Percentiles rank a stretch among this genome's conserved stretches.
phyloP scores from a whole-genome alignment of 2,113 vertebrate species.

The Elgaria multicarinata region DNA sequence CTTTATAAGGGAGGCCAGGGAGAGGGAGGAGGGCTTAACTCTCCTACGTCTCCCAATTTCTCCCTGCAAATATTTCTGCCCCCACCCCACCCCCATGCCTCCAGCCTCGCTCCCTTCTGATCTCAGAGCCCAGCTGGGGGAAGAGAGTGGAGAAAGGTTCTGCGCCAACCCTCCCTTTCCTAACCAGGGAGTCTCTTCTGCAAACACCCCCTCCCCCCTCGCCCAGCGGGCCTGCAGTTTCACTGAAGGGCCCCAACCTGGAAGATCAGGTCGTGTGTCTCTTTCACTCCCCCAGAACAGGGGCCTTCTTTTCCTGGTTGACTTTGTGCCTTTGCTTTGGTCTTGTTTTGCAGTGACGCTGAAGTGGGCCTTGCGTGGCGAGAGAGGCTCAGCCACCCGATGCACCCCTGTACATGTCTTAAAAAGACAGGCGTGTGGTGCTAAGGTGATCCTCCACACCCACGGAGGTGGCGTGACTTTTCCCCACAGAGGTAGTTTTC shows the following conservation, averaged over 20 bases:
- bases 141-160: no score
- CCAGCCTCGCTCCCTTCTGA: no score
- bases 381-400: background rate
- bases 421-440: background rate
- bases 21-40: background rate
- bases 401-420: background rate
- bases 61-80: no score
- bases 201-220: no score
- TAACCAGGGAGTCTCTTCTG: no score
- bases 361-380: background rate
- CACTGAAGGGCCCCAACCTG: background rate
- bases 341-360: background rate
- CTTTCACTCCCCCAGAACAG: background rate
- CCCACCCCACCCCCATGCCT: no score
- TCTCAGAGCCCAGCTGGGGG: no score
- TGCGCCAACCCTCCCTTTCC: no score
- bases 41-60: no score
- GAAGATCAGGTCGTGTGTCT: background rate
- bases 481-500: background rate
- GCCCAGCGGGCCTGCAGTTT: no score
- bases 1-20: background rate
- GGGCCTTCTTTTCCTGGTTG: no score
- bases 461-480: background rate
- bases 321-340: no score
- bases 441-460: background rate